These are phyloP conservation scores for Danaus chrysippus DNA, from an alignment of 2,888 invertebrate species.

Conservation along the genomic window DNA sequence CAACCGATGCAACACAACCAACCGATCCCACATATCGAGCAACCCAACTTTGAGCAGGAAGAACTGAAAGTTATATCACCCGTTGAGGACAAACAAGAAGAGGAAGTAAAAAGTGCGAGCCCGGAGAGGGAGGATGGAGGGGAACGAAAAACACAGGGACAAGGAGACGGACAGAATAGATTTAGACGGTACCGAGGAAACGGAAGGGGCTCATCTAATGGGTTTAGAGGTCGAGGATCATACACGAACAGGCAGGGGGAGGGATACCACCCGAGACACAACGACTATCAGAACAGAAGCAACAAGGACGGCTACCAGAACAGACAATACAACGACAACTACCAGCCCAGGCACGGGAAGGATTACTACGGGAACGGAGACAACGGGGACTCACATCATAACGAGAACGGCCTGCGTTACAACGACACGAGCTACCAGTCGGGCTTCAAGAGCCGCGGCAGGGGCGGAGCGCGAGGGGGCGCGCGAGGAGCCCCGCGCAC, in stretches of 20 bases:
- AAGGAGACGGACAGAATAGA: slow-evolving; percentile 65
- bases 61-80: slow-evolving; percentile 43
- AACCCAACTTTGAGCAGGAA: slow-evolving; percentile 35
- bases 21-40: slow-evolving; percentile 20
- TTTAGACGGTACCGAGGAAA: slow-evolving; percentile 60
- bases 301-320: slow-evolving; percentile 59
- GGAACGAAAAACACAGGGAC: slow-evolving; percentile 61
- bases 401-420: slow-evolving; percentile 74
- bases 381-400: slow-evolving; percentile 62
- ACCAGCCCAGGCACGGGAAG: slow-evolving; percentile 56
- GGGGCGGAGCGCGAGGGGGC: slow-evolving; percentile 55
- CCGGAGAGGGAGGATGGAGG: slow-evolving; percentile 58
- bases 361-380: slow-evolving; percentile 69
- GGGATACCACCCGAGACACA: slow-evolving; percentile 54
- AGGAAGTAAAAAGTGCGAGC: slow-evolving; percentile 56
- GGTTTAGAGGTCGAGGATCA: slow-evolving; percentile 63
- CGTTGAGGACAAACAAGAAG: slow-evolving; percentile 48
- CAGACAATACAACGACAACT: slow-evolving; percentile 56
- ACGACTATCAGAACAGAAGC: slow-evolving; percentile 56
- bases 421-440: slow-evolving; percentile 72
- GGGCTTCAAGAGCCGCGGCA: slow-evolving; percentile 77
- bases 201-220: slow-evolving; percentile 63
- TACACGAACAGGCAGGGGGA: slow-evolving; percentile 57
- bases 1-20: slow-evolving; percentile 8
- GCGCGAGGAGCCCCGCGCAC: slow-evolving; percentile 49